phyloP scores from a whole-genome alignment of 2,888 invertebrate genomes.

The Drosophila kuntzei region DNA sequence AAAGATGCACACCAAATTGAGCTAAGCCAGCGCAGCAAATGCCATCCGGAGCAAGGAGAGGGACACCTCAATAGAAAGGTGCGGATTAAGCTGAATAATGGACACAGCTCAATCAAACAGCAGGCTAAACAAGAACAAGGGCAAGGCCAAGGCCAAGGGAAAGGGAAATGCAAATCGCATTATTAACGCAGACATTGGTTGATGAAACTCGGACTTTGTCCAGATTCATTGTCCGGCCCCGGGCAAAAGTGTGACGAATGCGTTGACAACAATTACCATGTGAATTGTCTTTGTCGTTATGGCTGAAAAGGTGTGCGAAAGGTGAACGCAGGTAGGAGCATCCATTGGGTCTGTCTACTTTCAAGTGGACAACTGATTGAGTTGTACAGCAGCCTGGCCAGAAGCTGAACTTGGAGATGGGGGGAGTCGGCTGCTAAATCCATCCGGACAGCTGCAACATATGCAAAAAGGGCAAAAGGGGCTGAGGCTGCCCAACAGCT shows the following conservation, averaged over 20 bases:
- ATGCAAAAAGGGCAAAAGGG: slow-evolving; percentile 62
- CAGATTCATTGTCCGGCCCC: slow-evolving; percentile 57
- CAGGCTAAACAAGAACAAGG: slow-evolving; percentile 58
- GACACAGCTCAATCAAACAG: slow-evolving; percentile 74
- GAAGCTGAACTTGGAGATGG: slow-evolving; percentile 21
- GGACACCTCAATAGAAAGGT: slow-evolving; percentile 57
- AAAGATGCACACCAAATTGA: slow-evolving; percentile 51
- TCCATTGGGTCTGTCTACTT: slow-evolving; percentile 33
- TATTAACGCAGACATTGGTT: slow-evolving; percentile 80
- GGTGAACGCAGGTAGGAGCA: slow-evolving; percentile 53
- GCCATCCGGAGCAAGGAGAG: slow-evolving; percentile 10
- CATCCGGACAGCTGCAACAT: slow-evolving; percentile 66
- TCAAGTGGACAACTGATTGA: slow-evolving; percentile 75
- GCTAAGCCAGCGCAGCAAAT: slow-evolving; percentile 66
- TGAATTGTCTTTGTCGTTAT: slow-evolving; percentile 21
- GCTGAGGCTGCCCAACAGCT: slow-evolving; percentile 58
- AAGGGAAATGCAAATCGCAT: slow-evolving; percentile 84
- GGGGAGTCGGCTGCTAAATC: slow-evolving; percentile 32
- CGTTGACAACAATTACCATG: slow-evolving; percentile 72
- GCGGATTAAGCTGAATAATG: slow-evolving; percentile 62
- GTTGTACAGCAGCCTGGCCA: slow-evolving; percentile 24
- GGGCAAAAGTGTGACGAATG: slow-evolving; percentile 76
- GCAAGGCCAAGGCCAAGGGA: slow-evolving; percentile 24
- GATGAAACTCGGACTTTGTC: slow-evolving; percentile 54
- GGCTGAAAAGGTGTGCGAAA: slow-evolving; percentile 30